phyloP scores from a whole-genome alignment of 2,113 vertebrate species.

The Recurvirostra avosetta region DNA sequence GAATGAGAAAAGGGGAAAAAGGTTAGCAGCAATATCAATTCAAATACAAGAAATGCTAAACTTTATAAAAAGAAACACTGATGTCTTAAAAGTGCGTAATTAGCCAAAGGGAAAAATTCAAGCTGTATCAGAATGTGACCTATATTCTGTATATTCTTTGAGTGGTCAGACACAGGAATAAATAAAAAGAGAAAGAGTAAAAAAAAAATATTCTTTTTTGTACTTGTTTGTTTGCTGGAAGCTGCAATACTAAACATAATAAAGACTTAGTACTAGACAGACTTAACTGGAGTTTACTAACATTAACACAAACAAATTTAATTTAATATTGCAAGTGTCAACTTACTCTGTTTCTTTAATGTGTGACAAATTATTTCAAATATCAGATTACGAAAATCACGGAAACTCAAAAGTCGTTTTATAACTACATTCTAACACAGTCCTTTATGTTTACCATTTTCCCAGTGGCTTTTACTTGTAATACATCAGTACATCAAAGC shows the following conservation, averaged over 20 bases:
- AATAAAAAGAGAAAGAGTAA: not conserved
- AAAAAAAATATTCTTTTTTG: not conserved
- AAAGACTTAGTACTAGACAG: not conserved
- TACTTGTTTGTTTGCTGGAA: not conserved
- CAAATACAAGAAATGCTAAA: not conserved
- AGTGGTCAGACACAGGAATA: not conserved
- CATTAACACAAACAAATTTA: not conserved
- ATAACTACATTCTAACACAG: not conserved
- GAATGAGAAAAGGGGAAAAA: not conserved
- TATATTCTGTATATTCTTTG: not conserved
- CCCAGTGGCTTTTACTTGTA: not conserved
- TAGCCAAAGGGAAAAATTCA: conserved; percentile 5
- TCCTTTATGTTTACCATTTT: not conserved
- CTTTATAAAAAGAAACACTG: not conserved
- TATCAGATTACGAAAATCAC: not conserved
- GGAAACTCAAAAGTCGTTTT: not conserved
- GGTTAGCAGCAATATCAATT: not conserved
- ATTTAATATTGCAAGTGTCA: not conserved
- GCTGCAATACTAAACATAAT: not conserved
- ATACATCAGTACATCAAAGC: not conserved
- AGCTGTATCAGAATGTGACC: not conserved
- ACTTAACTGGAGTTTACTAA: not conserved
- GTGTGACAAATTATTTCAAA: not conserved
- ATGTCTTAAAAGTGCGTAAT: not conserved
- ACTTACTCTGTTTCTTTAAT: not conserved